These are phyloP conservation scores for Cydia strobilella DNA, from an alignment of 1,140 invertebrate species.

Conservation along the genomic window DNA sequence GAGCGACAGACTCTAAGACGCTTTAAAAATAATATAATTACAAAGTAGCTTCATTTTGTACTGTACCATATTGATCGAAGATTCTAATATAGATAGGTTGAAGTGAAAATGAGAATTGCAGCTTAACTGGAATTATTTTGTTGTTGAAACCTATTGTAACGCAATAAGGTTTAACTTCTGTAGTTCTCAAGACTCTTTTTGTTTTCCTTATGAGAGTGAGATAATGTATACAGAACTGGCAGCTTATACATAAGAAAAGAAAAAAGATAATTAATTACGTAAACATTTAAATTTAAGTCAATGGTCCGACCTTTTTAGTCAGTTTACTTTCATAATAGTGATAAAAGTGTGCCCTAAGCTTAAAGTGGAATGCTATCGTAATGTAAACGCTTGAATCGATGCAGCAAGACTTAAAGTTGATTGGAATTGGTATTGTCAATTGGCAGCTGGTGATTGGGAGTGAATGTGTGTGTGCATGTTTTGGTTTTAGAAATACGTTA, in stretches of 20 bases:
- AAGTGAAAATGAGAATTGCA: neutral
- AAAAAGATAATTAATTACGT: too few relatives aligned
- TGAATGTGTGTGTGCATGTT: neutral
- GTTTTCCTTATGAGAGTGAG: neutral
- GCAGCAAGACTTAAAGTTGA: neutral
- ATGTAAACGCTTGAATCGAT: neutral
- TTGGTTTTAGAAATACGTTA: neutral
- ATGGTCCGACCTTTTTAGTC: neutral
- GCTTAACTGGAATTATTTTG: neutral
- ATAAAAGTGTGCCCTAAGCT: constrained; percentile 1
- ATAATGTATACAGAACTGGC: neutral
- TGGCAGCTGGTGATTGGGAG: neutral
- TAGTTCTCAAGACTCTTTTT: neutral
- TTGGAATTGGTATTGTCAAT: constrained; percentile 2
- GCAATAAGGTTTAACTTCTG: neutral
- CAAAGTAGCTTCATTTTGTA: neutral
- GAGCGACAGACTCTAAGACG: neutral
- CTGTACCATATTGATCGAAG: neutral
- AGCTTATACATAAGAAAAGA: neutral
- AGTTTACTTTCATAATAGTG: neutral
- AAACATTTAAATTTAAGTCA: neutral
- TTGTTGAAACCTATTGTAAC: neutral
- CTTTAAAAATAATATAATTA: neutral
- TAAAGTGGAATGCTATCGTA: neutral
- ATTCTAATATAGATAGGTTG: neutral